A percentile compares a stretch with the other conserved stretches of the same genome.
Conservation (phyloP, 2,113 vertebrate species). For the Antechinus flavipes region DNA sequence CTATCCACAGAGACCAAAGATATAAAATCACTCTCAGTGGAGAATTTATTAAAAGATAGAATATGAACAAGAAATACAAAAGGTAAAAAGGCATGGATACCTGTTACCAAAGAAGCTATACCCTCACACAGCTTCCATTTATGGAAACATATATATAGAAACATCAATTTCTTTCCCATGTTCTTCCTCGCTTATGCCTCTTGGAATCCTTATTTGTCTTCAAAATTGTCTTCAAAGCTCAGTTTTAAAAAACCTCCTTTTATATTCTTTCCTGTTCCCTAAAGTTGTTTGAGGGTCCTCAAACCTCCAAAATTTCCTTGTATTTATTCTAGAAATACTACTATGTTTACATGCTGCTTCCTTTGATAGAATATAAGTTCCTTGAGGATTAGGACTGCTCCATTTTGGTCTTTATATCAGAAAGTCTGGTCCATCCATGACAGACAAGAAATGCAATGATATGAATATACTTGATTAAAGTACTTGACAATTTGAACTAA, state of each 20-base stretch:
- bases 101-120: neutral
- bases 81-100: neutral
- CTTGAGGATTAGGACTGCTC: neutral
- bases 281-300: neutral
- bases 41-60: neutral
- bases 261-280: neutral
- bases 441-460: neutral
- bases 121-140: neutral
- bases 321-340: neutral
- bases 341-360: neutral
- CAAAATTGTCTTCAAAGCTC: neutral
- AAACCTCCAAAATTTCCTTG: neutral
- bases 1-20: neutral
- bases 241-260: neutral
- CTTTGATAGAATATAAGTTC: neutral
- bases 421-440: neutral
- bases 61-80: neutral
- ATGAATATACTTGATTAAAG: neutral
- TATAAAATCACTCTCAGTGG: neutral
- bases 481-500: neutral
- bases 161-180: neutral
- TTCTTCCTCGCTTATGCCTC: neutral
- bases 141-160: too few relatives aligned
- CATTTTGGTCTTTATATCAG: neutral
- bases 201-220: neutral